Evolutionary conservation across 2,797 vertebrate species (phyloP), one percentile per base, ranked within the genome.

Genomic region (Dipus sagitta): DNA sequence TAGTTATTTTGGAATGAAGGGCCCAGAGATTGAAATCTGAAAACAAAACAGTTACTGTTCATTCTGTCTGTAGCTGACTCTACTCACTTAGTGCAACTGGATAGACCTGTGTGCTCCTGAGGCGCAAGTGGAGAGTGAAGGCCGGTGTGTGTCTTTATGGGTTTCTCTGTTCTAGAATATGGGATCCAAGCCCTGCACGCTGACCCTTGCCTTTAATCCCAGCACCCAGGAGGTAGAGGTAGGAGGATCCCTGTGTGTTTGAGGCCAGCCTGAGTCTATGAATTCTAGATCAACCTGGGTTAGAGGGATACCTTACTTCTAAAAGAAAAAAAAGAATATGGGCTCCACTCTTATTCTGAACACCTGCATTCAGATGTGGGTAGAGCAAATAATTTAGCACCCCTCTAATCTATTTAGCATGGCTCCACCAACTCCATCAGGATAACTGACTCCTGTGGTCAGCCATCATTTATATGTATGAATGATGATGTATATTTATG

Each of bases 31-130:
- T 94, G 92, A 95, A 96, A 97, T 94, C 86, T 95, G 93, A 95
- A 96, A 96, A 97, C 90, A 95, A 96, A 96, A 97, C 90, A 97
- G 86, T 92, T 94, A 94, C 87, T 97, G 79, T 28, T 92, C 86
- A 90, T 92, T 96, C 91, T 95, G 83, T 95, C 87, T 95, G 77
- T 91, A 96, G 94, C 79, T 83, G 88, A 92, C 84, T 94, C 85
- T 94, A 89, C 96, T 96, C 92, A 96, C 96, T 96, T 94, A 75
- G 72, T 58, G 94, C 95, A 81, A 6, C 94, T 93, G 85, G 58
- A 64, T 95, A 74, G 91, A 94, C 67, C 94, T 94, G 20, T 84
- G 24, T 94, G 76, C 78, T 92, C 95, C 94, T 88, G 88, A 97
- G 76, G 60, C 82, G 42, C 58, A 90, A 75, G 38, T 78, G 60